Percentiles rank a stretch among this genome's conserved stretches.
Evolutionary conservation across 2,888 invertebrate species (phyloP).

Genomic region (Clivina fossor): DNA sequence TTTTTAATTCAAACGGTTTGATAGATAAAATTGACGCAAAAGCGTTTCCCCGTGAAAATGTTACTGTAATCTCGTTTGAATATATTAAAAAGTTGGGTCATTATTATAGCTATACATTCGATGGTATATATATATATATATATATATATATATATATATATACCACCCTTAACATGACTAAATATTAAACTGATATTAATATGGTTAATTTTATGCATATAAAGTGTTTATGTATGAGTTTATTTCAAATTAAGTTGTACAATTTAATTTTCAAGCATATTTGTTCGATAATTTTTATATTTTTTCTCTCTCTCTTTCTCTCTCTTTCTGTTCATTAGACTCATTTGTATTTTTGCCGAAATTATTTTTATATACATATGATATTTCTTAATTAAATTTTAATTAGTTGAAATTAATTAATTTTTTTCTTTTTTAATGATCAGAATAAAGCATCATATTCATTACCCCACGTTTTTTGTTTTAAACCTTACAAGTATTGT

Average conservation of each 20-base stretch:
- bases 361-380: no score
- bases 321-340: no score
- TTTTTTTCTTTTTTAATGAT: no score
- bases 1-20: slow-evolving; percentile 18
- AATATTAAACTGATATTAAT: background rate
- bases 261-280: no score
- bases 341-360: no score
- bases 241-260: background rate
- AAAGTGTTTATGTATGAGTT: background rate
- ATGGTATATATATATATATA: background rate
- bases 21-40: background rate
- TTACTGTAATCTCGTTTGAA: slow-evolving; percentile 19
- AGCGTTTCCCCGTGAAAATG: background rate
- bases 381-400: no score
- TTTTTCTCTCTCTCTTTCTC: no score
- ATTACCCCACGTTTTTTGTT: no score
- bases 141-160: background rate
- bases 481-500: no score
- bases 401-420: no score
- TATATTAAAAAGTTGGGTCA: slow-evolving; percentile 8
- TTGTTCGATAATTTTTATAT: no score
- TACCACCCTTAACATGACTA: background rate
- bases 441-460: no score
- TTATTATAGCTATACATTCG: background rate
- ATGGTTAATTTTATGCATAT: background rate